Evolutionary conservation across 2,797 vertebrate species (phyloP).

Genomic region (Phoeniculus purpureus): DNA sequence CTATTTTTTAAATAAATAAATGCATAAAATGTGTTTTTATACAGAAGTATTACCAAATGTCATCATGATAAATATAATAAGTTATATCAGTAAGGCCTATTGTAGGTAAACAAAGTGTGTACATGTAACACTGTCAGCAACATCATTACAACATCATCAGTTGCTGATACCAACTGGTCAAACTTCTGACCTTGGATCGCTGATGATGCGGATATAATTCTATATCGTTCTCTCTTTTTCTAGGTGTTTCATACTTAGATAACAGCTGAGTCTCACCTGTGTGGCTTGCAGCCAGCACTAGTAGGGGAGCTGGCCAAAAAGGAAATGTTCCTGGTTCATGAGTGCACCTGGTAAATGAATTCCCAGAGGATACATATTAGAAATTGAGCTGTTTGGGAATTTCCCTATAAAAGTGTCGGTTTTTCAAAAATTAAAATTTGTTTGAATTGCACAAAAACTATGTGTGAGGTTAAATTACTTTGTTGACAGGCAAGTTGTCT

Average conservation of each 20-base stretch:
- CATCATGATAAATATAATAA: neutral
- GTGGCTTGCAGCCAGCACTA: neutral
- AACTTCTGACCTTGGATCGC: neutral
- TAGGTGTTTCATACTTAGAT: constrained; percentile 20
- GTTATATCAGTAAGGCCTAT: neutral
- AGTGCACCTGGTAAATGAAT: constrained; percentile 15
- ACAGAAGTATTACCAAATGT: neutral
- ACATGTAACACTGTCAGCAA: neutral
- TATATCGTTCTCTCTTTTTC: neutral
- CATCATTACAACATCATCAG: neutral
- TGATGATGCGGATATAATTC: neutral
- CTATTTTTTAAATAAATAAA: neutral
- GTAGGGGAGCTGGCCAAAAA: constrained; percentile 24
- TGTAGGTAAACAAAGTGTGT: neutral
- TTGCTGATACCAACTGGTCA: neutral
- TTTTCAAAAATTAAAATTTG: neutral
- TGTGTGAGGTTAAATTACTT: neutral
- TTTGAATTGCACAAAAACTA: neutral
- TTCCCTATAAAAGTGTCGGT: neutral
- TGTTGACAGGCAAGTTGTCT: neutral
- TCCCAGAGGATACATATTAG: constrained; percentile 4
- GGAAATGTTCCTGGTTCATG: constrained; percentile 20
- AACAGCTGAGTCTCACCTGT: constrained; percentile 48
- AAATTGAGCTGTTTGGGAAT: neutral
- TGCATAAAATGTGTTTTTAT: neutral